Base-by-base conservation (phyloP, 1,140 invertebrate species). In the Lasioglossum baleicum region DNA sequence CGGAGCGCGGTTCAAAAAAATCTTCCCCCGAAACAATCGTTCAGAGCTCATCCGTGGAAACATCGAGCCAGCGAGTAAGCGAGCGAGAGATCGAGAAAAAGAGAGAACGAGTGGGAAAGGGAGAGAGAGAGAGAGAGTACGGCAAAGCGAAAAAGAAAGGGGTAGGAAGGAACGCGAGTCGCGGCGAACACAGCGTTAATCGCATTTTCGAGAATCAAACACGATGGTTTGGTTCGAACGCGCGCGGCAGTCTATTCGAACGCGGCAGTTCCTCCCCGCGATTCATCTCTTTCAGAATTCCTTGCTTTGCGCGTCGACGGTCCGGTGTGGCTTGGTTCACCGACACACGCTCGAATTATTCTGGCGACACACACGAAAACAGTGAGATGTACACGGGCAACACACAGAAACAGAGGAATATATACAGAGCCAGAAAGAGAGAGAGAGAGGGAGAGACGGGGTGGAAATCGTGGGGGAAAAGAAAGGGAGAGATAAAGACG, bases 401-500 rank as follows among this genome's bases (percentile, higher is more conserved):
- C 35, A 5, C 35, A 35, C 35, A 35, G 35, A 35, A 2, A 35
- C 35, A 35, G 35, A 35, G 35, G 26, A 26, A 26, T 26, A 26
- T 26, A 26, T 35, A 35, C 35, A 35, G 35, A 35, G 35, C 2
- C 2, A 35, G 35, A 35, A 35, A 35, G 35, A 3, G 35, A 35
- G 35, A 35, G 35, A 35, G 35, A 35, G 35, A 35, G 35, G 3
- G 35, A 35, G 35, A 35, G 35, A 35, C 35, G 35, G 35, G 2
- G 35, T 35, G 35, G 35, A 35, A 35, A 35, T 35, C 35, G 35
- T 35, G 35, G 35, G 35, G 53, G 51, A 48, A 26, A 67, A 42
- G 70, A 81, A 63, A 75, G 22, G 76, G 64, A 68, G 58, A 74
- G 68, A 81, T 63, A 70, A 75, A 66, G 63, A 58, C 20, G 80